Conservation (phyloP, 2,113 vertebrate genomes). For the Dryoscopus gambensis region DNA sequence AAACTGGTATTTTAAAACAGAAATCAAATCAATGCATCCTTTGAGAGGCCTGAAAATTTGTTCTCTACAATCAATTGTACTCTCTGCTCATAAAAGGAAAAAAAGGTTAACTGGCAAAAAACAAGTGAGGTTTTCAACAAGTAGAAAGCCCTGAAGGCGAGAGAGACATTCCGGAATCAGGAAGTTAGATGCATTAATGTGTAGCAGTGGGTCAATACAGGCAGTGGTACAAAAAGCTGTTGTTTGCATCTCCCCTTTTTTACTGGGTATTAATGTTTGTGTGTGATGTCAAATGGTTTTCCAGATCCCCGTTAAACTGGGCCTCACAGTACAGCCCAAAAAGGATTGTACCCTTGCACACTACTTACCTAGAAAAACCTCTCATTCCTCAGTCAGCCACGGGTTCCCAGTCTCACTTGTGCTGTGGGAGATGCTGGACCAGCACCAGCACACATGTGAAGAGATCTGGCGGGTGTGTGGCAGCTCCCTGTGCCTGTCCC, state of each 20-base stretch:
- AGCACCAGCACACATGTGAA: background rate
- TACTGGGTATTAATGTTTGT: background rate
- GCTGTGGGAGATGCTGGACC: background rate
- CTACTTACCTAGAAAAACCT: background rate
- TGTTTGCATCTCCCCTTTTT: fast-evolving
- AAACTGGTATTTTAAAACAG: background rate
- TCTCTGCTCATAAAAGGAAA: background rate
- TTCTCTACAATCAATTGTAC: background rate
- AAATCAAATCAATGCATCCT: background rate
- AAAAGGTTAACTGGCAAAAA: background rate
- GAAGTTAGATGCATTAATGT: background rate
- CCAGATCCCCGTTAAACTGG: background rate
- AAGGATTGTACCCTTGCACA: background rate
- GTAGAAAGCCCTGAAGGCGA: background rate
- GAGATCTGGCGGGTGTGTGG: fast-evolving
- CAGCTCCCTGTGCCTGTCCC: background rate
- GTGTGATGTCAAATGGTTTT: background rate
- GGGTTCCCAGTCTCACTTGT: background rate
- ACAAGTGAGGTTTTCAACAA: background rate
- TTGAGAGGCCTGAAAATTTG: background rate
- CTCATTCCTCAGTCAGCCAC: background rate
- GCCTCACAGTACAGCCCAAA: background rate
- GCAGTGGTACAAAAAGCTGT: background rate
- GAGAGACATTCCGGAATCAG: background rate
- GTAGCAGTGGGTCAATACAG: background rate